Percentiles rank a stretch among this genome's conserved stretches.
These are phyloP conservation scores for Peromyscus californicus DNA, from an alignment of 2,113 vertebrate genomes.

Conservation along the genomic window DNA sequence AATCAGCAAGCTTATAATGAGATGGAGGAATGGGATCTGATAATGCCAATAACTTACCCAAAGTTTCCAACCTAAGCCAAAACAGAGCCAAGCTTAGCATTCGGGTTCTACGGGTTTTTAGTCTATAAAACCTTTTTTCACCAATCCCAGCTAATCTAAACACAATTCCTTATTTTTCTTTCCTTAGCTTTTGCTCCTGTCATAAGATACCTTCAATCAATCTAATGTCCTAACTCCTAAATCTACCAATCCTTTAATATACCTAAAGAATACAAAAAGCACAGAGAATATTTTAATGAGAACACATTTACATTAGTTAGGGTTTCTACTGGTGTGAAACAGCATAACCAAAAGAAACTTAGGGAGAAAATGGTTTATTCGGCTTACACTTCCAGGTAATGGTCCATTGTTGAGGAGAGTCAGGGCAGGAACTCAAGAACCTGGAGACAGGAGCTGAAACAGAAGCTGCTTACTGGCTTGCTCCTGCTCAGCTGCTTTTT, in stretches of 20 bases:
- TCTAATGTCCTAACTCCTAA: neutral
- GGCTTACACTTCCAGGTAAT: neutral
- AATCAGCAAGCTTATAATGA: neutral
- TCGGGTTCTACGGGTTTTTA: neutral
- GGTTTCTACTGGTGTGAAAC: neutral
- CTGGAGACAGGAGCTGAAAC: too few relatives aligned
- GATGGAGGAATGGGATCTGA: neutral
- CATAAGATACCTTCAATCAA: neutral
- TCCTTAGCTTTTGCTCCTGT: neutral
- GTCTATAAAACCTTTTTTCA: neutral
- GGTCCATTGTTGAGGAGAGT: neutral
- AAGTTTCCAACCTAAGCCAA: neutral
- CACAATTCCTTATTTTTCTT: neutral
- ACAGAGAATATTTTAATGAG: constrained; percentile 22
- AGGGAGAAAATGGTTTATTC: neutral
- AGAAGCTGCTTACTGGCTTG: neutral
- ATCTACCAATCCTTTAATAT: neutral
- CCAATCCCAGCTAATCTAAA: neutral
- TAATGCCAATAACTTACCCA: neutral
- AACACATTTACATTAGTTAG: neutral
- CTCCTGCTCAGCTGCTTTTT: too few relatives aligned
- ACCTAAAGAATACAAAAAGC: neutral
- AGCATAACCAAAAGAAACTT: neutral
- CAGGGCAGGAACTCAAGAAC: neutral
- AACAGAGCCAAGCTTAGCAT: neutral